Evolutionary conservation across 2,113 vertebrate genomes (phyloP), one percentile per base, ranked within the genome.

Genomic region (Polyodon spathula): DNA sequence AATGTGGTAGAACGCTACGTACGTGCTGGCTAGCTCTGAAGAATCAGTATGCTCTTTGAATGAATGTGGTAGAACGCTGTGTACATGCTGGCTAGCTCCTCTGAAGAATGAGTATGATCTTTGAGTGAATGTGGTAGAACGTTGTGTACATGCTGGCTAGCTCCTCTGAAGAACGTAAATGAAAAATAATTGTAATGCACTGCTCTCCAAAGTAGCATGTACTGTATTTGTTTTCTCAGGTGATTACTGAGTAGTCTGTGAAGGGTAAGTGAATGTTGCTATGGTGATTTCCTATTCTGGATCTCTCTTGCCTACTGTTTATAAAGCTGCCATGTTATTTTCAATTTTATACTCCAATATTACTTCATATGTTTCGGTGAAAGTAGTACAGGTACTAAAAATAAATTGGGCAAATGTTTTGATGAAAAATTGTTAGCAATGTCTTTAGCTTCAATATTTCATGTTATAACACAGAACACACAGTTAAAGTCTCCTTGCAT

Each of bases 251-350:
- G 59, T 42, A 40, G 46, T 14, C 50, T 64, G n/a, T n/a, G 63
- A 59, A 64, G 51, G 57, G 57, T 54, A 64, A 14, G 51, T 64
- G 57, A 64, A 59, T 64, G 57, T 64, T 64, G 63, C 63, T 50
- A 64, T 64, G 63, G 63, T 59, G 57, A 64, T 59, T 58, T 53
- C 39, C 43, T 11, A 51, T 42, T 58, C 40, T 59, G 40, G 39
- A 53, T 39, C 56, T 58, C n/a, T n/a, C n/a, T n/a, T n/a, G n/a
- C n/a, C n/a, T n/a, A n/a, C n/a, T n/a, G n/a, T n/a, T n/a, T n/a
- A n/a, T n/a, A n/a, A n/a, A n/a, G n/a, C n/a, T n/a, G n/a, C n/a
- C n/a, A n/a, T n/a, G n/a, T n/a, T n/a, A n/a, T n/a, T n/a, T n/a
- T n/a, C n/a, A n/a, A n/a, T n/a, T n/a, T n/a, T n/a, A n/a, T n/a